Base-by-base conservation (phyloP, 2,888 invertebrate species). In the Cerastoderma edule region DNA sequence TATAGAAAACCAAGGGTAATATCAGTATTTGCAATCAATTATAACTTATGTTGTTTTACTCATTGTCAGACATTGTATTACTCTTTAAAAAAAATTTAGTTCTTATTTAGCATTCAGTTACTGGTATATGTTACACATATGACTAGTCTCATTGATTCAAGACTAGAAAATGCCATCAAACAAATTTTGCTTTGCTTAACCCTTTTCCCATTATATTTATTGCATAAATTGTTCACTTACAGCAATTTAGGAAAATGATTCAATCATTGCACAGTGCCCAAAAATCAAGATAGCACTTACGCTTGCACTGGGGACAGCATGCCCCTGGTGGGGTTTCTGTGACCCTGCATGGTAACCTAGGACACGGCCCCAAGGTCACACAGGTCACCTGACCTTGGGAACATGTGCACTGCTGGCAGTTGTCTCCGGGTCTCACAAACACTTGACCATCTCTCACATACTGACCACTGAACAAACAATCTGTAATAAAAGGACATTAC, bases 221-320 rank as follows among this genome's bases (percentile, higher is more conserved):
- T 16, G 39, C 39, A 39, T 13, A 39, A 8, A 39, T 39, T 13
- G 16, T 39, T 39, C 39, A 39, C 8, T 13, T 16, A 39, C 39
- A 39, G 39, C 16, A 39, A 13, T n/a, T n/a, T n/a, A n/a, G 39
- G 8, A 39, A 39, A 39, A 39, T 39, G 39, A 16, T 13, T 39
- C 10, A 39, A 39, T 2, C 16, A 53, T 28, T 28, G 32, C 10
- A 27, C 24, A 2, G 24, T 28, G 5, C 22, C n/a, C 16, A 56
- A 56, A 30, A 56, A 56, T 56, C 8, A 30, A 19, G 30, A n/a
- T n/a, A n/a, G n/a, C n/a, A 65, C 84, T 75, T 64, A 89, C 90
- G 88, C 81, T 84, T 84, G 83, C 91, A 91, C 32, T 83, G 80
- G 10, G 90, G 89, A 71, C 91, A 91, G 75, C 90, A 90, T 13